Evolutionary conservation across 1,140 invertebrate species (phyloP), one percentile per base, ranked within the genome.

Genomic region (Ephestia elutella): DNA sequence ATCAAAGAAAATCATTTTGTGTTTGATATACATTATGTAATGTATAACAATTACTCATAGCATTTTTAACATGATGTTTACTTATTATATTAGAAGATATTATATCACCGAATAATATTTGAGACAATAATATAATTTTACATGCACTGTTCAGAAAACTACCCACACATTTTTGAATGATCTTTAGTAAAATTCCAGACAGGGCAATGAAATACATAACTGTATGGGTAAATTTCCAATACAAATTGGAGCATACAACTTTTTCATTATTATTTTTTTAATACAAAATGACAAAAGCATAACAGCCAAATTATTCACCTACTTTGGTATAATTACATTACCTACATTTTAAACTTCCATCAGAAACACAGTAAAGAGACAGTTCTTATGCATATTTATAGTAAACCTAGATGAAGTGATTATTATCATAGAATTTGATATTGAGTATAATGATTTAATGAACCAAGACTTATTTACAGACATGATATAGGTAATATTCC

Each of bases 281-380:
- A 66, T 65, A 65, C 49, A 64, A 56, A 62, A 61, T 59, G 50
- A 59, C 51, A 53, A 44, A 44, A 44, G 38, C 30, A 49, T 61
- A 70, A 69, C 66, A 72, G 66, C 64, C 66, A 60, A 70, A 68
- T 58, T 17, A 28, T 32, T 57, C 59, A 63, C 21, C 58, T 66
- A 68, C 68, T 73, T 73, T 73, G 71, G 71, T 73, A 73, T 68
- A 59, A 68, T 65, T 30, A 63, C 60, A 63, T 64, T 62, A 57
- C 59, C 62, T 68, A 66, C 30, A 62, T 61, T 57, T 49, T 19
- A 51, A 51, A 18, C 48, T 49, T 49, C n/a, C 15, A 49, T 49
- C 30, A 32, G 30, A 32, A 32, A 8, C 1, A 32, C 11, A 32
- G 30, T 32, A 32, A 5, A 28, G 8, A 32, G 7, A 32, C 11